Conservation (phyloP, 1,140 invertebrate species). For the Plectus sambesii region DNA sequence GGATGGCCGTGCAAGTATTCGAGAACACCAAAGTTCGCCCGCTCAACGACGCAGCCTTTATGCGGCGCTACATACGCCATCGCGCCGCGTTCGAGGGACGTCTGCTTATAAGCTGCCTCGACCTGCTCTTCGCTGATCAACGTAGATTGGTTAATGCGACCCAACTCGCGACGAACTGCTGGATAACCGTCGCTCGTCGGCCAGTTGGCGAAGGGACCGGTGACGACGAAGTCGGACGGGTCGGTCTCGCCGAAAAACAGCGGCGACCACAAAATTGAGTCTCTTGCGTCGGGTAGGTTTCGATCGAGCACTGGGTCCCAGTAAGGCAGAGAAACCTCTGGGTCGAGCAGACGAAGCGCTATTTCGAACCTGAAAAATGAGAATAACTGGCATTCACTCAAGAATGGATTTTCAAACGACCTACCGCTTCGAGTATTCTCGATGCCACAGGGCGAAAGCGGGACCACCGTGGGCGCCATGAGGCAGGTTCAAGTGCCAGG, state of each 20-base stretch:
- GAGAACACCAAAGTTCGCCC: slow-evolving; percentile 37
- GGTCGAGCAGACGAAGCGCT: slow-evolving; percentile 9
- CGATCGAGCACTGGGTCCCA: neutral
- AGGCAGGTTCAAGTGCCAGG: slow-evolving; percentile 30
- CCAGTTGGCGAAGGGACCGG: neutral
- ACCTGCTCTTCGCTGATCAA: slow-evolving; percentile 17
- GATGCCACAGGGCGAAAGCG: slow-evolving; percentile 40
- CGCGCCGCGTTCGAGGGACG: slow-evolving; percentile 19
- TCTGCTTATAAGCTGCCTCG: slow-evolving; percentile 21
- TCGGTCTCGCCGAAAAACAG: neutral
- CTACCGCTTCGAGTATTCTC: slow-evolving; percentile 34
- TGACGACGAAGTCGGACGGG: slow-evolving; percentile 5
- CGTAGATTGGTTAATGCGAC: slow-evolving; percentile 12
- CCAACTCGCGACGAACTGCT: slow-evolving; percentile 15
- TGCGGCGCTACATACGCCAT: slow-evolving; percentile 42
- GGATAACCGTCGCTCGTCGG: no score
- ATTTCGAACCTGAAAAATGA: slow-evolving; percentile 12
- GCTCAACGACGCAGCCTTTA: slow-evolving; percentile 23
- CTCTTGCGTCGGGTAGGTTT: neutral
- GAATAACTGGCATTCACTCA: no score
- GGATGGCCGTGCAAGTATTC: slow-evolving; percentile 42
- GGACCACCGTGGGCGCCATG: slow-evolving; percentile 41
- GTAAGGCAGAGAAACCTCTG: slow-evolving; percentile 6
- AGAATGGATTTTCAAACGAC: neutral
- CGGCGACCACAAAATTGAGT: neutral